A percentile compares a stretch with the other conserved stretches of the same genome.
phyloP scores from a whole-genome alignment of 2,888 invertebrate genomes.

The Shargacucullia verbasci region DNA sequence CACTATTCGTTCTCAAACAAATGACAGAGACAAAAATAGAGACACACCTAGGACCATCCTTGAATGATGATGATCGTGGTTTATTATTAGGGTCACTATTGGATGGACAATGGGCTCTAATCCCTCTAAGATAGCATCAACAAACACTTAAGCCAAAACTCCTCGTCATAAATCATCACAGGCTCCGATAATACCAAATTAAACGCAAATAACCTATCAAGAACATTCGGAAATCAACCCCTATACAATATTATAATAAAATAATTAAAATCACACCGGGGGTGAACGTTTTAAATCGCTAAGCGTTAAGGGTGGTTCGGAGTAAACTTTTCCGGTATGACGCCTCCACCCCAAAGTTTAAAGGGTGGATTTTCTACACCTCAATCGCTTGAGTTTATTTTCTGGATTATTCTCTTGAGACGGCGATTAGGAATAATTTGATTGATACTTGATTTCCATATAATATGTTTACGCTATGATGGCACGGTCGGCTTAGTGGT shows the following conservation, averaged over 20 bases:
- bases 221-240: conserved; percentile 36
- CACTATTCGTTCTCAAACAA: too few relatives aligned
- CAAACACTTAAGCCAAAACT: too few relatives aligned
- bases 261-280: conserved; percentile 68
- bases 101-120: too few relatives aligned
- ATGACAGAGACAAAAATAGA: too few relatives aligned
- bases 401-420: conserved; percentile 28
- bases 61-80: too few relatives aligned
- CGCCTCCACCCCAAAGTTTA: conserved; percentile 58
- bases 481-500: too few relatives aligned
- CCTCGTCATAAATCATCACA: too few relatives aligned
- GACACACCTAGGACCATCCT: too few relatives aligned
- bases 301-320: conserved; percentile 50
- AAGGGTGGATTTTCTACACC: conserved; percentile 52
- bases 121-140: too few relatives aligned
- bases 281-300: conserved; percentile 60
- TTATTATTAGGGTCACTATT: too few relatives aligned
- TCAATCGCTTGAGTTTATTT: conserved; percentile 54
- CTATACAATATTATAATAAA: conserved; percentile 58
- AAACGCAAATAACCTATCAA: conserved; percentile 33
- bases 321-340: conserved; percentile 65
- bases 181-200: conserved; percentile 20
- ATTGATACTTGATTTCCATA: not conserved
- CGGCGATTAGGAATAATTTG: not conserved
- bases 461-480: too few relatives aligned